Base-by-base conservation (phyloP, 2,888 invertebrate species). In the Perizoma flavofasciatum region DNA sequence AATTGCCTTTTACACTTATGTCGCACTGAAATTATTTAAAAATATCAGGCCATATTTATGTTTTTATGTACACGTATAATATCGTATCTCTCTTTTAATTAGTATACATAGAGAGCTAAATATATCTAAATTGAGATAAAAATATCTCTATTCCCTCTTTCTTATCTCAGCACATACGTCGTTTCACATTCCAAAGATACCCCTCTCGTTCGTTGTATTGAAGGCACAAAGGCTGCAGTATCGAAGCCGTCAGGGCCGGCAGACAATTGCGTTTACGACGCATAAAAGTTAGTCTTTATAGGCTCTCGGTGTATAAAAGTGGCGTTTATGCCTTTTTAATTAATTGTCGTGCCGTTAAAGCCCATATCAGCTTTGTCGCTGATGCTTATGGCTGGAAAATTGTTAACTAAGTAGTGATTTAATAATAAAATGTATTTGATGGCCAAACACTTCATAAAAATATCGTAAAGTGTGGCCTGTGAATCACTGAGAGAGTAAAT, bases 261-360 rank as follows among this genome's bases (percentile, higher is more conserved):
- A 88, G 87, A 90, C 92, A 92, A 92, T 92, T 90, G 86, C 88
- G 83, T 92, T 92, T 92, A 92, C 89, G 91, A 88, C 88, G 81
- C 88, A 92, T 92, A 92, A 92, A 92, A 92, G 89, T 90, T 90
- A 92, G 89, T 87, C 90, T 92, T 92, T 92, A 92, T 92, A 89
- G 91, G 81, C 88, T 79, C 81, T 84, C 77, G 78, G 86, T 86
- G 83, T 87, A 90, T 92, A 92, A 92, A 92, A 91, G 87, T 88
- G 87, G 86, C 87, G 86, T 92, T 92, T 91, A 92, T 88, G 82
- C 79, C 80, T 89, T 91, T 92, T 91, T 92, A 91, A 92, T 92
- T 91, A 92, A 92, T 92, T 92, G 90, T 88, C 81, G 72, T 81
- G 83, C 81, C 89, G 86, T 91, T 90, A 90, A 88, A 87, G 75